A percentile compares a stretch with the other conserved stretches of the same genome.
Evolutionary conservation across 2,113 vertebrate species (phyloP).

Genomic region (Heloderma charlesbogerti): DNA sequence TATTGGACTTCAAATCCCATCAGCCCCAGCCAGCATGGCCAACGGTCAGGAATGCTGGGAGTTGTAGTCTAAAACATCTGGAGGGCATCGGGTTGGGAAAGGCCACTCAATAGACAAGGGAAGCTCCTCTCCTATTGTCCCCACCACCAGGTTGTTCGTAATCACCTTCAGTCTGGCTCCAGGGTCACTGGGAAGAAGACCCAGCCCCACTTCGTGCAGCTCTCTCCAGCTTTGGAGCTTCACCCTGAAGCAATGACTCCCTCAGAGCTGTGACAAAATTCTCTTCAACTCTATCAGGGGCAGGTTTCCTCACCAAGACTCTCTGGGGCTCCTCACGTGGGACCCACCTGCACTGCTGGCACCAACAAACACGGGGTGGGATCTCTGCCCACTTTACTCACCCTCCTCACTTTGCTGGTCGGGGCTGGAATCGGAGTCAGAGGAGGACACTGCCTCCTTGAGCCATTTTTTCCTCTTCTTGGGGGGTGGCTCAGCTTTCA

Average conservation of each 20-base stretch:
- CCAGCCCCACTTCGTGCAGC: too few species aligned
- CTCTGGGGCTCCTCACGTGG: too few species aligned
- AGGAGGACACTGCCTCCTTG: constrained; percentile 82
- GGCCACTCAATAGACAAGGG: background rate
- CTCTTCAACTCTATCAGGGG: background rate
- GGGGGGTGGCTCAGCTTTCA: constrained; percentile 90
- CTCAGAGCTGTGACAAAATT: background rate
- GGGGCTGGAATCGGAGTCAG: constrained; percentile 87
- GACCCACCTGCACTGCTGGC: background rate
- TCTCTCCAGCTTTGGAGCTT: background rate
- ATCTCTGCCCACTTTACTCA: constrained; percentile 39
- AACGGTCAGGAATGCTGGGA: too few species aligned
- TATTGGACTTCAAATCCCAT: background rate
- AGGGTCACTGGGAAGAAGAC: background rate
- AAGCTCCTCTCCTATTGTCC: background rate
- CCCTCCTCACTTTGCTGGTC: constrained; percentile 90
- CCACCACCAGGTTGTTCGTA: too few species aligned
- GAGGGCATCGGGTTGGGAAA: background rate
- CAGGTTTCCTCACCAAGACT: background rate
- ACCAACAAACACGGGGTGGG: background rate
- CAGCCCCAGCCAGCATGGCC: too few species aligned
- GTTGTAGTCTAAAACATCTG: too few species aligned
- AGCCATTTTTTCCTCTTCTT: constrained; percentile 96
- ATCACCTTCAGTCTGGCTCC: background rate
- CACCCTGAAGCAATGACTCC: background rate